phyloP scores from a whole-genome alignment of 2,888 invertebrate species.

The Ormyrus labotus region DNA sequence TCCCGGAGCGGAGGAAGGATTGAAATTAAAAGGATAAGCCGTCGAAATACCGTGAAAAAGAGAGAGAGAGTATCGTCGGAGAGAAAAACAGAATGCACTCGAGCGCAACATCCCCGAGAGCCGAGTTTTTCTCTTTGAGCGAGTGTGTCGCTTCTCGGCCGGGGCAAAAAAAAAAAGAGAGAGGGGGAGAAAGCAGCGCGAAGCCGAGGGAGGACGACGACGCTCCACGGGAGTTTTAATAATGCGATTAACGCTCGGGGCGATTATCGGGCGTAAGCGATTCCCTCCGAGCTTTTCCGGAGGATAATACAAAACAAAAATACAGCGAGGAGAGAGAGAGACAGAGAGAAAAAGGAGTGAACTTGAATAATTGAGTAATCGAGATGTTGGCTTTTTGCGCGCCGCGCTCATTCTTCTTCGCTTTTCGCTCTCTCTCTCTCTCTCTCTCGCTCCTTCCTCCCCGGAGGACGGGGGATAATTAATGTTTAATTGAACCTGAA shows the following conservation, averaged over 20 bases:
- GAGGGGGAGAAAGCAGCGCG: not conserved
- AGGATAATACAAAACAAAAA: slow-evolving; percentile 30
- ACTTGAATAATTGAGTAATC: slow-evolving; percentile 34
- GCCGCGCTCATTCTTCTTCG: not conserved
- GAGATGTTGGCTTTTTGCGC: not conserved
- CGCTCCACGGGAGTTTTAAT: slow-evolving; percentile 20
- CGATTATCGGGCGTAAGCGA: slow-evolving; percentile 35
- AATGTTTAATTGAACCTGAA: slow-evolving; percentile 14
- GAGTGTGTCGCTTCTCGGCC: not conserved
- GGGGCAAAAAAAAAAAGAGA: slow-evolving; percentile 6
- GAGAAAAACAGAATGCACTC: not conserved
- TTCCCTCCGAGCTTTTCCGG: not conserved
- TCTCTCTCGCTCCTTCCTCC: not conserved
- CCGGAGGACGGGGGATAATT: not conserved
- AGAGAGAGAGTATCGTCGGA: not conserved
- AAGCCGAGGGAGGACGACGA: no score
- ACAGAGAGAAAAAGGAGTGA: not conserved
- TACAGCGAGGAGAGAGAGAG: not conserved
- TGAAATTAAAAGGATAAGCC: slow-evolving; percentile 31
- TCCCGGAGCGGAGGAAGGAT: not conserved
- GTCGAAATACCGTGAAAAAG: not conserved
- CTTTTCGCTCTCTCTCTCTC: no score
- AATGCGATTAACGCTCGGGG: slow-evolving; percentile 46
- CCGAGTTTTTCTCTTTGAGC: not conserved
- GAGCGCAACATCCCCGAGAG: not conserved